phyloP scores from a whole-genome alignment of 2,797 vertebrate genomes.

The Mormyrus proboscirostris region DNA sequence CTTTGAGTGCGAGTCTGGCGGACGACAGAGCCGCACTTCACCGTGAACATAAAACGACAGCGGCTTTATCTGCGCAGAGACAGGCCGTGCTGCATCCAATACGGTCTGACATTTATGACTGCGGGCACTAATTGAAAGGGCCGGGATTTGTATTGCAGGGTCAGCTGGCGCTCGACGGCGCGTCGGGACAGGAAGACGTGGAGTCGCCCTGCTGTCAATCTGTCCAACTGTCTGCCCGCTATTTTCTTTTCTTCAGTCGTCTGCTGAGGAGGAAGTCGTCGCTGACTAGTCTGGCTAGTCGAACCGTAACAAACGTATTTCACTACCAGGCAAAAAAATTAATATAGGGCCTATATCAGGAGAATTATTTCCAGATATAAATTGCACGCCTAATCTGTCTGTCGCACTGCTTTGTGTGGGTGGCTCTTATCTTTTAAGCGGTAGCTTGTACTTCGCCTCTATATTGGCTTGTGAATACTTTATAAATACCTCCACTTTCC shows the following conservation, averaged over 20 bases:
- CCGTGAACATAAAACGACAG: constrained; percentile 7
- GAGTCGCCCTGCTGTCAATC: constrained; percentile 33
- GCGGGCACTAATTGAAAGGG: constrained; percentile 58
- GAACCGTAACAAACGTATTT: background rate
- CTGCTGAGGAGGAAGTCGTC: background rate
- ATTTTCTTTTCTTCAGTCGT: background rate
- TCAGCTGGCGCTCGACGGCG: constrained; percentile 61
- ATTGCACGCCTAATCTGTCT: background rate
- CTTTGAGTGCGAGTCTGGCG: background rate
- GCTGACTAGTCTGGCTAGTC: background rate
- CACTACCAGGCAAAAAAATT: background rate
- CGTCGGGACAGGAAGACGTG: constrained; percentile 43
- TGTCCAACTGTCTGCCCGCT: background rate
- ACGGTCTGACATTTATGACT: constrained; percentile 54
- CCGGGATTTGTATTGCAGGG: constrained; percentile 54
- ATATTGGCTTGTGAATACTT: background rate
- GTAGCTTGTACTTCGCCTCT: background rate
- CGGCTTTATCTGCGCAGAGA: constrained; percentile 39
- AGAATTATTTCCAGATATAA: background rate
- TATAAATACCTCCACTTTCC: background rate
- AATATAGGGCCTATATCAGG: background rate
- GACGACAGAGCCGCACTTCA: constrained; percentile 10
- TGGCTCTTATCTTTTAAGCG: background rate
- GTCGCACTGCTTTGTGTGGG: background rate
- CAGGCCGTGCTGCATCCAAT: constrained; percentile 43